phyloP scores from a whole-genome alignment of 2,113 vertebrate genomes.

The Brienomyrus longianalis region DNA sequence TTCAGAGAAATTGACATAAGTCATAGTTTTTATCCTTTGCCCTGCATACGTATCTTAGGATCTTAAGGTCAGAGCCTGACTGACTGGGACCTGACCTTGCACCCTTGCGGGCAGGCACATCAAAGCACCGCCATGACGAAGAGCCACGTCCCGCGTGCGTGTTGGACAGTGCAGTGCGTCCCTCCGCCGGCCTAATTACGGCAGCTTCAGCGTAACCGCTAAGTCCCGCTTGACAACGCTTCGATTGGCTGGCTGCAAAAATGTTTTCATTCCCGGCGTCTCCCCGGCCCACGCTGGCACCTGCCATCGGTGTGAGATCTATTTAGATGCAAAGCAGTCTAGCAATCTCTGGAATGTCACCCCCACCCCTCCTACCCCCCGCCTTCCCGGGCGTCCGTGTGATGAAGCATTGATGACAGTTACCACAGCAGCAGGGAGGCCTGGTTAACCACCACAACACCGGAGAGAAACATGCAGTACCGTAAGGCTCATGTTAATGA shows the following conservation, averaged over 20 bases:
- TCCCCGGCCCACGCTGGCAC: not conserved
- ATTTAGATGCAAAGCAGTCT: constrained; percentile 44
- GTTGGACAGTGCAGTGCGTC: not conserved
- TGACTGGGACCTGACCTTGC: not conserved
- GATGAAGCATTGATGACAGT: constrained; percentile 46
- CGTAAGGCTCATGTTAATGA: not conserved
- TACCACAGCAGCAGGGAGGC: constrained; percentile 45
- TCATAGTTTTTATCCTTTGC: not conserved
- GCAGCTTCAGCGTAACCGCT: not conserved
- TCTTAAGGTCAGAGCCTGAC: not conserved
- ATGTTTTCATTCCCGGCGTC: constrained; percentile 18
- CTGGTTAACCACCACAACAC: constrained; percentile 47
- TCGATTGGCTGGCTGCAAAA: constrained; percentile 5
- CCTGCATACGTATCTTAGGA: too few relatives aligned
- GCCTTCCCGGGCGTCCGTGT: constrained; percentile 32
- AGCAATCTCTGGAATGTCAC: constrained; percentile 45
- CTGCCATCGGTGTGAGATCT: constrained; percentile 43
- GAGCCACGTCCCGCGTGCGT: not conserved
- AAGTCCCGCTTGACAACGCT: constrained; percentile 6
- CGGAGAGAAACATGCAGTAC: constrained; percentile 27
- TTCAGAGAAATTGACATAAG: not conserved
- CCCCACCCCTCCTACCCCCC: not conserved
- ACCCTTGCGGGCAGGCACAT: not conserved
- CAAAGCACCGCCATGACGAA: too few relatives aligned
- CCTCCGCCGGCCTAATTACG: constrained; percentile 9